Evolutionary conservation across 2,888 invertebrate genomes (phyloP).

Genomic region (Lepidocyrtoides sp.): DNA sequence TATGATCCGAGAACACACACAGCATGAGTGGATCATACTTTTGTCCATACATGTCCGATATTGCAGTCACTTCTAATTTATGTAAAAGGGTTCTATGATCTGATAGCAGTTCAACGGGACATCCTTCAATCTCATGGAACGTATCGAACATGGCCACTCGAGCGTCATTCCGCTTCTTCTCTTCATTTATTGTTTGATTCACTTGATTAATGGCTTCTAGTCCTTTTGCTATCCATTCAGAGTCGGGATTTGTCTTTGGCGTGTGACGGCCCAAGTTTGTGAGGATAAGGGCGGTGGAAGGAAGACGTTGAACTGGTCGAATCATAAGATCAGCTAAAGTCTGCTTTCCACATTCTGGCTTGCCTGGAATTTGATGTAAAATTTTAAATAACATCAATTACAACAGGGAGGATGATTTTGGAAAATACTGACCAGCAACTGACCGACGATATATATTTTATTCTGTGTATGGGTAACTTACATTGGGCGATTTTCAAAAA

Average conservation of each 20-base stretch:
- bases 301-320: conserved; percentile 98
- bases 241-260: conserved; percentile 94
- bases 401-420: no score
- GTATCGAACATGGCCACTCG: conserved; percentile 98
- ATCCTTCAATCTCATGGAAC: conserved; percentile 97
- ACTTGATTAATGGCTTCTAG: conserved; percentile 87
- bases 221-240: conserved; percentile 84
- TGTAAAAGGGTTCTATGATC: conserved; percentile 83
- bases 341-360: conserved; percentile 98
- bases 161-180: conserved; percentile 98
- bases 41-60: conserved; percentile 82
- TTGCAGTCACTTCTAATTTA: conserved; percentile 83
- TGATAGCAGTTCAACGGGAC: conserved; percentile 81
- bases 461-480: conserved; percentile 75
- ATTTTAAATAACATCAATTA: conserved; percentile 27
- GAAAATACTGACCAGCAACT: no score
- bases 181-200: conserved; percentile 98
- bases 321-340: conserved; percentile 98
- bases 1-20: conserved; percentile 83
- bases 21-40: conserved; percentile 83
- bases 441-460: no score
- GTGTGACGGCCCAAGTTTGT: conserved; percentile 98
- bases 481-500: conserved; percentile 98
- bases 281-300: conserved; percentile 97
- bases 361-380: conserved; percentile 86